Base-by-base conservation (phyloP, 2,797 vertebrate genomes). In the Octomys mimax region DNA sequence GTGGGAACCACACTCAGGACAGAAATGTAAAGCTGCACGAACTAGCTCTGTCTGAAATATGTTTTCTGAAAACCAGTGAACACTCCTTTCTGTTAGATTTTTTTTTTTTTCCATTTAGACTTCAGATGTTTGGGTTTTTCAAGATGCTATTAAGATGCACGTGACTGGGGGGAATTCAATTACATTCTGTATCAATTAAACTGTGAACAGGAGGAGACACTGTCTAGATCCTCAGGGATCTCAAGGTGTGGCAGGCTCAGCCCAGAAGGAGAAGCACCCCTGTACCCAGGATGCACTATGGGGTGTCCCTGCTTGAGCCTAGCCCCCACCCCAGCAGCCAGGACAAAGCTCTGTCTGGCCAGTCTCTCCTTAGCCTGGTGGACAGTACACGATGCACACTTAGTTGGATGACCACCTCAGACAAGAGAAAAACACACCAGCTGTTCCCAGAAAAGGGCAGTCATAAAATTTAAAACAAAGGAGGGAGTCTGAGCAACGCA, bases 361-460 rank as follows among this genome's bases (percentile, higher is more conserved):
- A 97, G 97, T 88, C 97, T 98, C 98, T 96, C 94, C 78, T 26
- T 3, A n/a, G 92, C 26, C 97, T 97, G 97, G 97, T 97, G 97
- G 98, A 95, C 97, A 96, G 96, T 93, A 97, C 2, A 97, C 2
- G 19, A 97, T 85, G 64, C 93, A 95, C 90, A 68, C 80, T 92
- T 94, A 82, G 93, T 84, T 87, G 70, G 95, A 96, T 11, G 95
- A 93, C 22, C 81, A 95, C 94, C 89, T 4, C 78, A 96, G 94
- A 68, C 78, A 81, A 98, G 97, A 97, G 89, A 78, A n/a, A 95
- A 57, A 70, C 3, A 16, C 1, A 68, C 16, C 22, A 31, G 39
- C 89, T 86, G 66, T 49, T 62, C 33, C 42, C 13, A 92, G 78
- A n/a, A 79, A 91, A 68, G 59, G 70, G 64, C 95, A 84, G 54